Percentiles rank a stretch among this genome's conserved stretches.
Conservation (phyloP, 1,140 invertebrate genomes). For the Lepidostoma basale region DNA sequence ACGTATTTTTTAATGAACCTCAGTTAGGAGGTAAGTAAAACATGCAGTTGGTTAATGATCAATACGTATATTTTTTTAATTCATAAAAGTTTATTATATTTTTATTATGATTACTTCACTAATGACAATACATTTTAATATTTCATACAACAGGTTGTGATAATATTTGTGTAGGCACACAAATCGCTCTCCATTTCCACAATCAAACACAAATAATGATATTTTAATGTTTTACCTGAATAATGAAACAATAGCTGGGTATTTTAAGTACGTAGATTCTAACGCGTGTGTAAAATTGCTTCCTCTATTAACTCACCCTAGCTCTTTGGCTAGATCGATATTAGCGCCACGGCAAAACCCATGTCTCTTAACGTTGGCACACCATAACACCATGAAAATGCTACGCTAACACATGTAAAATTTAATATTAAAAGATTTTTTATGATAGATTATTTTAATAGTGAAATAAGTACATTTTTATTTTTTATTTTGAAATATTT, state of each 20-base stretch:
- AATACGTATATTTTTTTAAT: no score
- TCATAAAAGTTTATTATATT: no score
- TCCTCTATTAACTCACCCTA: slow-evolving; percentile 38
- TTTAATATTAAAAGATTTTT: neutral
- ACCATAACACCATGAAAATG: slow-evolving; percentile 7
- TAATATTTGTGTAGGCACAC: no score
- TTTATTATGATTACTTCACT: no score
- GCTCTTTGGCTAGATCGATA: slow-evolving; percentile 43
- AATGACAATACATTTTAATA: no score
- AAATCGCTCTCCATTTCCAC: neutral
- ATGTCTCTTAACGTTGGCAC: slow-evolving; percentile 33
- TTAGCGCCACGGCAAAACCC: slow-evolving; percentile 35
- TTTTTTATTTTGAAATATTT: neutral
- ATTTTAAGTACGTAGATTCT: slow-evolving; percentile 18
- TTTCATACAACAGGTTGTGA: no score
- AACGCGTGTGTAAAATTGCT: slow-evolving; percentile 33
- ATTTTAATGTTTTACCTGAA: slow-evolving; percentile 6
- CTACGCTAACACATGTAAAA: neutral
- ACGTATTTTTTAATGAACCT: no score
- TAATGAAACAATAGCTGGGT: neutral
- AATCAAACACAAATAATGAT: slow-evolving; percentile 5
- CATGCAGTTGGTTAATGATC: no score
- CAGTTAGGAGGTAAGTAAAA: no score
- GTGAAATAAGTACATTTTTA: no score
- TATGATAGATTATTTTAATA: neutral